phyloP scores from a whole-genome alignment of 1,140 invertebrate species.

The Drosophila orosa region DNA sequence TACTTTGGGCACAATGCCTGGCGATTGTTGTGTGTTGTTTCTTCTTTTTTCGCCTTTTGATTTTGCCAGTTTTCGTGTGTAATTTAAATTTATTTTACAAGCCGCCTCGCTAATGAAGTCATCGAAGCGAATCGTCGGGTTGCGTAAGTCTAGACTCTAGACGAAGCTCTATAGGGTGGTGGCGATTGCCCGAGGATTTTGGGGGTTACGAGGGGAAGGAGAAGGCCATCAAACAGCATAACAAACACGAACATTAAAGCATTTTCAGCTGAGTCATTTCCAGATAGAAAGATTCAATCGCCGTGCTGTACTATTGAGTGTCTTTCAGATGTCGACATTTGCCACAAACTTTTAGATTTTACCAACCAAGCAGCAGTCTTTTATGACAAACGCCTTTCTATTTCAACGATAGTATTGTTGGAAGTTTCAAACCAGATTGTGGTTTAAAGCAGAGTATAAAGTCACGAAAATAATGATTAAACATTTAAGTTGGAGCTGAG shows the following conservation, averaged over 20 bases:
- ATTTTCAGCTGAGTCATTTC: slow-evolving; percentile 32
- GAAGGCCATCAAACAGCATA: slow-evolving; percentile 47
- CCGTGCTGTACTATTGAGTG: slow-evolving; percentile 9
- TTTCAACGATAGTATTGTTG: background rate
- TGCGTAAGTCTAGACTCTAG: slow-evolving; percentile 53
- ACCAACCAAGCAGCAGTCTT: background rate
- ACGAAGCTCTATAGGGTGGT: slow-evolving; percentile 23
- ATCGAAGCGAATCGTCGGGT: slow-evolving; percentile 44
- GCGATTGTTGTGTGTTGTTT: slow-evolving; percentile 29
- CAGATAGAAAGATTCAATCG: slow-evolving; percentile 23
- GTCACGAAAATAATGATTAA: background rate
- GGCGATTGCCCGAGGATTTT: slow-evolving; percentile 21
- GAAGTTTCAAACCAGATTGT: background rate
- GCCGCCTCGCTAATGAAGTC: slow-evolving; percentile 50
- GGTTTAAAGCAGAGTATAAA: background rate
- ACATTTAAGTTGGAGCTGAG: background rate
- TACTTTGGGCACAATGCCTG: slow-evolving; percentile 34
- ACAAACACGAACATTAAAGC: slow-evolving; percentile 35
- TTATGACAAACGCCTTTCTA: slow-evolving; percentile 1
- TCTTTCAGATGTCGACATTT: slow-evolving; percentile 15
- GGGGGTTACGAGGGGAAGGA: slow-evolving; percentile 25
- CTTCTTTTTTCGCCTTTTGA: slow-evolving; percentile 8
- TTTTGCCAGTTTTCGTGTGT: slow-evolving; percentile 39
- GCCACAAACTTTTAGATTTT: slow-evolving; percentile 7
- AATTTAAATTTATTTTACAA: slow-evolving; percentile 63